A percentile compares a stretch with the other conserved stretches of the same genome.
Evolutionary conservation across 2,797 vertebrate species (phyloP).

Genomic region (Manis javanica): DNA sequence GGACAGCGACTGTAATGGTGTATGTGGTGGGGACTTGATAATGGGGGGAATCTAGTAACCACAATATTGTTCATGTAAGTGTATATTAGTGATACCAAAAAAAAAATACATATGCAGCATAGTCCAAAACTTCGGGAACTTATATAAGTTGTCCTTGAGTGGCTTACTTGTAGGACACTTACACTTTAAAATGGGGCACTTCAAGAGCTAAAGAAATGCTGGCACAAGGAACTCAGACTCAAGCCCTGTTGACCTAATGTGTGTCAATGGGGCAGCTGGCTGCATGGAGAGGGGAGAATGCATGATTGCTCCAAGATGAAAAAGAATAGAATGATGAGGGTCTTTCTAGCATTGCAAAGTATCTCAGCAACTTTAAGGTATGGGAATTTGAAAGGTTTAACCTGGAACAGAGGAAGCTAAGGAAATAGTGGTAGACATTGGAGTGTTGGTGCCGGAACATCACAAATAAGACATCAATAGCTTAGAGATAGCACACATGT

Average conservation of each 20-base stretch:
- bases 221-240: not conserved
- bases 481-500: not conserved
- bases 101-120: not conserved
- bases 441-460: not conserved
- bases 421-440: no score
- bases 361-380: not conserved
- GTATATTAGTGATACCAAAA: no score
- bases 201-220: not conserved
- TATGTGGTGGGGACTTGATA: no score
- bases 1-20: no score
- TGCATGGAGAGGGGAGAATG: not conserved
- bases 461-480: not conserved
- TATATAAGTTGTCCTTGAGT: not conserved
- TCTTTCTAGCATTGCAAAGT: not conserved
- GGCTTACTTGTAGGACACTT: not conserved
- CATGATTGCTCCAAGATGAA: not conserved
- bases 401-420: not conserved
- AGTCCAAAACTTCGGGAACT: not conserved
- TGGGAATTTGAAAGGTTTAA: not conserved
- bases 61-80: no score
- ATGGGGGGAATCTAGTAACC: no score
- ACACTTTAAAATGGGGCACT: not conserved
- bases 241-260: not conserved
- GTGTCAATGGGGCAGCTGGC: not conserved
- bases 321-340: not conserved